These are phyloP conservation scores for Polyommatus iphigenia DNA, from an alignment of 2,888 invertebrate genomes.

Conservation along the genomic window DNA sequence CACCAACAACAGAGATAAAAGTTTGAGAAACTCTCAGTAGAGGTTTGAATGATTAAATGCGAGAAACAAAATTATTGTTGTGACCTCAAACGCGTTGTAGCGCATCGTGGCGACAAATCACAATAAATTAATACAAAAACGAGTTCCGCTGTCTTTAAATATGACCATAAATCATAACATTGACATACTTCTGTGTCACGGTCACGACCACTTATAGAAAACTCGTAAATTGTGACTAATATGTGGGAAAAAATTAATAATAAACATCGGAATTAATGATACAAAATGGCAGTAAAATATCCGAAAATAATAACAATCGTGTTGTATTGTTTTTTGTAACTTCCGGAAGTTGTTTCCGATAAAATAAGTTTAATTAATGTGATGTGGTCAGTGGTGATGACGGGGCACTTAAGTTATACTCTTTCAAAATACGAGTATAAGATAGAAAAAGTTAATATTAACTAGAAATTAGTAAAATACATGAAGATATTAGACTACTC, in stretches of 20 bases:
- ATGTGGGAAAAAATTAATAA: not conserved
- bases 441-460: too few species aligned
- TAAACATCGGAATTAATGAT: not conserved
- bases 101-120: constrained; percentile 76
- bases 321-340: constrained; percentile 4
- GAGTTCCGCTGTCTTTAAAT: constrained; percentile 56
- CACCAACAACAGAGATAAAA: not conserved
- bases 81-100: constrained; percentile 69
- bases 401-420: not conserved
- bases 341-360: not conserved
- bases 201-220: constrained; percentile 35
- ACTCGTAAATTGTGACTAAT: not conserved
- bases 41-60: constrained; percentile 42
- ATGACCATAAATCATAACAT: constrained; percentile 63
- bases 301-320: not conserved
- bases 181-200: constrained; percentile 64
- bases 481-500: too few species aligned
- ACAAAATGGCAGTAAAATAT: not conserved
- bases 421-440: too few species aligned
- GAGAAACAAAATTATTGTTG: constrained; percentile 58
- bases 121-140: constrained; percentile 62
- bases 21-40: not conserved
- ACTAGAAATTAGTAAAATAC: too few species aligned
- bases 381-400: not conserved
- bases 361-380: not conserved